phyloP scores from a whole-genome alignment of 2,113 vertebrate species.

The Syngnathoides biaculeatus region DNA sequence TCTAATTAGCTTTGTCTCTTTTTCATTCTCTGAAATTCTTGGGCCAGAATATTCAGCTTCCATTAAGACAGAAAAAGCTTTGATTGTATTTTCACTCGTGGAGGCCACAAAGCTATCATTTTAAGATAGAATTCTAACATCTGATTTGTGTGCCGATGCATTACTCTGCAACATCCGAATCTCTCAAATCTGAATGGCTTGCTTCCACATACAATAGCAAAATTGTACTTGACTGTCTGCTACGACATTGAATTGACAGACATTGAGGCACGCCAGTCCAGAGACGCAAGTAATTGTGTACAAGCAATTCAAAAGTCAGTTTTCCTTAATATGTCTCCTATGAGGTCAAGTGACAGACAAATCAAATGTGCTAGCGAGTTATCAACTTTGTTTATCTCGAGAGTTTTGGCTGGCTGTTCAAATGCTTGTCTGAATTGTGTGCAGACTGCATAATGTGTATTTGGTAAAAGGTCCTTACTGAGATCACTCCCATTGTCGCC shows the following conservation, averaged over 20 bases:
- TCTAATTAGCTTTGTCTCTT: background rate
- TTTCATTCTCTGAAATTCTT: background rate
- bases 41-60: background rate
- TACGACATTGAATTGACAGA: too few relatives aligned
- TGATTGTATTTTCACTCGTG: too few relatives aligned
- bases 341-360: background rate
- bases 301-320: background rate
- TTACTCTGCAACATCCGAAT: too few relatives aligned
- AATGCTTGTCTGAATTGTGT: constrained; percentile 5
- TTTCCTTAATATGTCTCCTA: background rate
- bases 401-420: constrained; percentile 8
- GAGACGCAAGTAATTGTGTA: background rate
- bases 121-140: too few relatives aligned
- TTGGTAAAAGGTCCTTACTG: constrained; percentile 4
- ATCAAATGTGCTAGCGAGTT: background rate
- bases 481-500: constrained; percentile 23
- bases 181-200: too few relatives aligned
- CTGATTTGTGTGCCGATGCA: too few relatives aligned
- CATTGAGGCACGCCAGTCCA: background rate
- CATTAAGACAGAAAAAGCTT: too few relatives aligned
- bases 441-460: constrained; percentile 23
- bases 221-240: background rate
- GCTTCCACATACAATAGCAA: too few relatives aligned
- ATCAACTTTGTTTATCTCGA: background rate
- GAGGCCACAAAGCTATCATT: too few relatives aligned